Evolutionary conservation across 2,113 vertebrate genomes (phyloP), one percentile per base, ranked within the genome.

Genomic region (Charadrius vociferus): DNA sequence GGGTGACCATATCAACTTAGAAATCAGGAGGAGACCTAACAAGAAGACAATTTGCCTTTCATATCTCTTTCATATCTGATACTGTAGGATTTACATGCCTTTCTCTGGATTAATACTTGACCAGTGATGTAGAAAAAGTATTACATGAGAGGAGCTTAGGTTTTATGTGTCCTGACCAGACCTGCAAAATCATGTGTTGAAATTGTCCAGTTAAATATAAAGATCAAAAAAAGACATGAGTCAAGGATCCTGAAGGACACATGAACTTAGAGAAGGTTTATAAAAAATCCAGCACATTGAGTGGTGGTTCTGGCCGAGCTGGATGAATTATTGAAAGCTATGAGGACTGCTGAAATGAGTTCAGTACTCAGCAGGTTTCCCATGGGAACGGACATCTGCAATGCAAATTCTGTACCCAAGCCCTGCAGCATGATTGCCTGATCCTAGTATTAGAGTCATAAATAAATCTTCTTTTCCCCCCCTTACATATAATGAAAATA

Each of bases 281-380:
- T 70, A 59, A 74, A 65, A 39, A 79, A 73, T 41, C 18, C 36
- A 84, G 12, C 9, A 56, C 24, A 6, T 36, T 66, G 56, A 70
- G 10, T 49, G 20, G 41, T 65, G 73, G 37, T 75, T 85, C 65
- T 91, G 87, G 11, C 63, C 4, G 0, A 61, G 36, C 19, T 92
- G 62, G 37, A 58, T 90, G 74, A 70, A 79, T 61, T 90, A 77
- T 77, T 3, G 14, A 77, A 88, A 82, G 19, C 9, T 61, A 16
- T 1, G 3, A 82, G 49, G 61, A 96, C 83, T 70, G 94, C 73
- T 80, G 71, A 95, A 94, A 88, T 23, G 3, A 85, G 43, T 90
- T 94, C 79, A 82, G 67, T 77, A 73, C 49, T 59, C 81, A 88
- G 73, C 78, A 90, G 58, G 66, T 85, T 97, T 97, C 97, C 85